A percentile compares a stretch with the other conserved stretches of the same genome.
phyloP scores from a whole-genome alignment of 2,113 vertebrate genomes.

The Irena cyanogastra region DNA sequence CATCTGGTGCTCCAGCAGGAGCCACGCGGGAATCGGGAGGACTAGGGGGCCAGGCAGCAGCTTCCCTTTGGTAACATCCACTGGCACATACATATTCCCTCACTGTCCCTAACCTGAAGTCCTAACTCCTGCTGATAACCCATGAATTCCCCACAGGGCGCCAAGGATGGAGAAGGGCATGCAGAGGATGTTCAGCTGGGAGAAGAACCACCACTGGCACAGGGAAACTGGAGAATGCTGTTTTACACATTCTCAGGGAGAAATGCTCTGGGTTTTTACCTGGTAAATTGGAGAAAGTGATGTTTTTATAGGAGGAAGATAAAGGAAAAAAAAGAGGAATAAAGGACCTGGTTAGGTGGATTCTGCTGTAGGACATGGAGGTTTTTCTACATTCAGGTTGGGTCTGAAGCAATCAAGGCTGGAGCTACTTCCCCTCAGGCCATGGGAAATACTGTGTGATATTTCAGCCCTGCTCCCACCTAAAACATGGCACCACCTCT shows the following conservation, averaged over 20 bases:
- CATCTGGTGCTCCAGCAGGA: slow-evolving; percentile 35
- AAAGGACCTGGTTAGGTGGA: neutral
- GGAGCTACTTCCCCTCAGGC: neutral
- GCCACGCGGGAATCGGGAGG: neutral
- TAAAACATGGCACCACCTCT: neutral
- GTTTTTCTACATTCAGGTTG: neutral
- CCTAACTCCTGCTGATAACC: neutral
- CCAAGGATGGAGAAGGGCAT: neutral
- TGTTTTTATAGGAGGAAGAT: neutral
- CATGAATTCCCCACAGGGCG: accelerated
- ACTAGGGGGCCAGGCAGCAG: neutral
- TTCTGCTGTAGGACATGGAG: neutral
- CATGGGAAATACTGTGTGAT: neutral
- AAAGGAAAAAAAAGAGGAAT: neutral
- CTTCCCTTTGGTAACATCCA: neutral
- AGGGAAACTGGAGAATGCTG: neutral
- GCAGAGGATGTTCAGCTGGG: accelerated
- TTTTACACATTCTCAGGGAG: neutral
- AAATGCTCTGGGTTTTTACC: neutral
- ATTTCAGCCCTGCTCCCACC: neutral
- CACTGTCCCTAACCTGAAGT: neutral
- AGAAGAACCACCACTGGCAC: neutral
- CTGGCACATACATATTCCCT: neutral
- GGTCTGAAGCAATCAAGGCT: neutral
- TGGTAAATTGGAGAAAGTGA: neutral